Evolutionary conservation across 1,140 invertebrate genomes (phyloP), one percentile per base, ranked within the genome.

Genomic region (Drosophila cardini): DNA sequence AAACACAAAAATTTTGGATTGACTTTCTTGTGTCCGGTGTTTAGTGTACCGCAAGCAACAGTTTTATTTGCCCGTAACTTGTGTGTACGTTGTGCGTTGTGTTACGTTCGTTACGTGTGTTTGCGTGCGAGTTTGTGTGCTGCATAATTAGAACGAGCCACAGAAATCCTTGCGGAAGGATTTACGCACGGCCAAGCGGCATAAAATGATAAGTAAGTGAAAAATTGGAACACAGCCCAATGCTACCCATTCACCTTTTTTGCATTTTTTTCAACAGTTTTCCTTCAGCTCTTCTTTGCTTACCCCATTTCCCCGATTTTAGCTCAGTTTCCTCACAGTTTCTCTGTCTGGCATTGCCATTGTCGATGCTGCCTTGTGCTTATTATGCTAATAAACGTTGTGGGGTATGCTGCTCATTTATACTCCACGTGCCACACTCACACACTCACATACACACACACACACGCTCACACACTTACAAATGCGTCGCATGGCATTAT

Each of bases 191-290:
- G 76, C 83, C 80, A 63, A 76, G 84, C 80, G 83, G 83, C 84
- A 89, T 80, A 87, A 87, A 87, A 87, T 87, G 83, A 87, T 87
- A 87, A 84, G 83, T 87, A 89, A 87, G 83, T 89, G 58, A 34
- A 64, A 46, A 61, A 40, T 50, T 56, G n/a, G 13, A 6, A 4
- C 21, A 9, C 1, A 62, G 43, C 10, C 56, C 15, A 15, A 18
- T 10, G 45, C 45, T 10, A 4, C 18, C 9, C 32, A 8, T 43
- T 10, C 4, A 13, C n/a, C 16, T 15, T 1, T 32, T 36, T 36
- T 8, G 8, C 34, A 36, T 5, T 10, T 30, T 55, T 26, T 5
- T 26, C 21, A 26, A 26, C 21, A 26, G 30, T 16, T 30, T 13
- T 13, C 36, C n/a, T 36, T n/a, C 46, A 21, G 11, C 46, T 45